These are phyloP conservation scores for Cephus cinctus DNA, from an alignment of 1,140 invertebrate genomes.

Conservation along the genomic window DNA sequence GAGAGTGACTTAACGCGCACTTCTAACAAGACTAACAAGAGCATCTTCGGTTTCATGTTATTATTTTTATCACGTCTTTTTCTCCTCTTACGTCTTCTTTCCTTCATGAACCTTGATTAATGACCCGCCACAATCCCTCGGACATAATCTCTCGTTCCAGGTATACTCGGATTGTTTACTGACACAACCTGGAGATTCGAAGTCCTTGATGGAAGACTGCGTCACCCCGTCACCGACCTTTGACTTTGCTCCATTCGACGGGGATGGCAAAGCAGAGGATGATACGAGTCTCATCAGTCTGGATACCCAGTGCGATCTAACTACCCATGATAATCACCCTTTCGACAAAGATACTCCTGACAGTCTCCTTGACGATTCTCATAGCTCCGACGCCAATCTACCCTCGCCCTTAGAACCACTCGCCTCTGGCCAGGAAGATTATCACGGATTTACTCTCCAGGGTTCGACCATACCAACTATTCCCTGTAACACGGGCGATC, in stretches of 20 bases:
- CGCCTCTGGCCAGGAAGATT: slow-evolving; percentile 57
- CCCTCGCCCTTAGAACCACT: slow-evolving; percentile 60
- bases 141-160: no score
- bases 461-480: slow-evolving; percentile 70
- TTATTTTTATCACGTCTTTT: no score
- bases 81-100: no score
- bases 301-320: slow-evolving; percentile 53
- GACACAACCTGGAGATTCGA: slow-evolving; percentile 29
- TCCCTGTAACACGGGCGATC: slow-evolving; percentile 69
- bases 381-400: slow-evolving; percentile 58
- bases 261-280: slow-evolving; percentile 45
- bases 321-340: slow-evolving; percentile 34
- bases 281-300: slow-evolving; percentile 58
- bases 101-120: slow-evolving; percentile 29
- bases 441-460: slow-evolving; percentile 69
- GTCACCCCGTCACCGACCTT: slow-evolving; percentile 51
- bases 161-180: no score
- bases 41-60: no score
- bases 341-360: slow-evolving; percentile 29
- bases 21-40: no score
- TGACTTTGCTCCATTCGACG: slow-evolving; percentile 49
- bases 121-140: slow-evolving; percentile 29
- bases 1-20: no score
- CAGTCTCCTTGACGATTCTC: slow-evolving; percentile 56
- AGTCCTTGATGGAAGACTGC: slow-evolving; percentile 43